These are phyloP conservation scores for Lordiphosa clarofinis DNA, from an alignment of 1,140 invertebrate genomes.

Conservation along the genomic window DNA sequence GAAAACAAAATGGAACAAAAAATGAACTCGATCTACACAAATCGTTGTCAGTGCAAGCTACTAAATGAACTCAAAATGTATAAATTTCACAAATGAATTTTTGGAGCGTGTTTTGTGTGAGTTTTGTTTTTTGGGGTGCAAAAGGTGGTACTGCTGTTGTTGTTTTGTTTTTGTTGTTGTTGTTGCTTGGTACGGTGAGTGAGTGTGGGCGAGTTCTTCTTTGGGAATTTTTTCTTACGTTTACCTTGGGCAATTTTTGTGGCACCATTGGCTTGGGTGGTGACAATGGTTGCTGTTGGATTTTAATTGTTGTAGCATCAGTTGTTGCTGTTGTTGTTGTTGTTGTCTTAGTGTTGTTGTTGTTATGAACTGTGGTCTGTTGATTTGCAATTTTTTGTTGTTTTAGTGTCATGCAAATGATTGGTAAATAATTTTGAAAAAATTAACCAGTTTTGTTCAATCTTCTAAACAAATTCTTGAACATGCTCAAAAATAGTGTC, in stretches of 20 bases:
- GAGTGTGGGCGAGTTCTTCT: not conserved
- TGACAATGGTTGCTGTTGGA: conserved; percentile 79
- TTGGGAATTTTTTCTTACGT: conserved; percentile 33
- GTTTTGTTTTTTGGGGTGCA: no score
- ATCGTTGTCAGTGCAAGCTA: no score
- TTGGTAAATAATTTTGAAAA: conserved; percentile 9
- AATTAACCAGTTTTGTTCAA: no score
- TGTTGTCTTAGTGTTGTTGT: conserved; percentile 53
- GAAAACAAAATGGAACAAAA: no score
- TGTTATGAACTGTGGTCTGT: conserved; percentile 54
- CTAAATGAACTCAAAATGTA: no score
- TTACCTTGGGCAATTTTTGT: conserved; percentile 78
- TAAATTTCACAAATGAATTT: no score
- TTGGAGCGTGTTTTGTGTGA: no score
- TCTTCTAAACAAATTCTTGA: conserved; percentile 6
- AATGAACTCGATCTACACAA: no score
- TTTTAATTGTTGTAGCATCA: conserved; percentile 58
- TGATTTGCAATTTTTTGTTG: conserved; percentile 49
- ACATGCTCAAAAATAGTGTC: conserved; percentile 67
- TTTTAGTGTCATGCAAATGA: conserved; percentile 27
- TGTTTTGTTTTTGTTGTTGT: no score
- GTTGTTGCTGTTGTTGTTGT: conserved; percentile 38
- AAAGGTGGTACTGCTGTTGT: no score
- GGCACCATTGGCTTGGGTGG: conserved; percentile 78
- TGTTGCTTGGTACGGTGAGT: no score